Evolutionary conservation across 2,113 vertebrate genomes (phyloP).

Genomic region (Poecilia latipinna): DNA sequence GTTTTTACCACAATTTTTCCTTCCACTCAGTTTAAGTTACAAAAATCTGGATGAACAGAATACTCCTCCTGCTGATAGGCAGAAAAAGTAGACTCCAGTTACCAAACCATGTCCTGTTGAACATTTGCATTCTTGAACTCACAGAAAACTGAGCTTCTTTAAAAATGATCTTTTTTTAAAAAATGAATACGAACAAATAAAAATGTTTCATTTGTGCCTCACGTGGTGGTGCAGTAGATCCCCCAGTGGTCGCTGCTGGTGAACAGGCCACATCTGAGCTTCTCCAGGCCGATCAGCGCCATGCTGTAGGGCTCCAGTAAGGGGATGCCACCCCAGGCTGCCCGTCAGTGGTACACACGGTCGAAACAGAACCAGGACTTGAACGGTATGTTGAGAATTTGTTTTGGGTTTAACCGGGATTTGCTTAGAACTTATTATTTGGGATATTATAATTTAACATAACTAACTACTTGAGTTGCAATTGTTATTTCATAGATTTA

Average conservation of each 20-base stretch:
- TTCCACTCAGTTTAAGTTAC: not conserved
- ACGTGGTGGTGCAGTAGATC: slow-evolving; percentile 80
- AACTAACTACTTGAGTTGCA: no score
- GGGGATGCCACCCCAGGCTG: slow-evolving; percentile 47
- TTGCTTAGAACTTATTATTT: no score
- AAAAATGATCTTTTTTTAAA: no score
- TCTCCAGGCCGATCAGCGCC: slow-evolving; percentile 86
- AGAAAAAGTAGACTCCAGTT: not conserved
- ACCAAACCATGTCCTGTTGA: no score
- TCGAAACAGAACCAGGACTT: slow-evolving; percentile 81
- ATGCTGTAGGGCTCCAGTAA: slow-evolving; percentile 82
- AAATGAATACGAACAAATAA: not conserved
- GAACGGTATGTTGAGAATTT: no score
- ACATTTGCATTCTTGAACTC: no score
- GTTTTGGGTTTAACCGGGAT: no score
- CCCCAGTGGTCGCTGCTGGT: slow-evolving; percentile 95
- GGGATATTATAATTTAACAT: no score
- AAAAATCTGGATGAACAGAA: not conserved
- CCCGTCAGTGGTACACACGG: slow-evolving; percentile 82
- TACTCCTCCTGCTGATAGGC: not conserved
- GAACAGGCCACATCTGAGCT: slow-evolving; percentile 84
- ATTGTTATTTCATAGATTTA: no score
- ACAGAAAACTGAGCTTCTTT: no score
- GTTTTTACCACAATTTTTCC: not conserved
- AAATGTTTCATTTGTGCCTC: not conserved